Percentiles rank a stretch among this genome's conserved stretches.
phyloP scores from a whole-genome alignment of 92 coral and sea anemone species.

The Metridium senile region DNA sequence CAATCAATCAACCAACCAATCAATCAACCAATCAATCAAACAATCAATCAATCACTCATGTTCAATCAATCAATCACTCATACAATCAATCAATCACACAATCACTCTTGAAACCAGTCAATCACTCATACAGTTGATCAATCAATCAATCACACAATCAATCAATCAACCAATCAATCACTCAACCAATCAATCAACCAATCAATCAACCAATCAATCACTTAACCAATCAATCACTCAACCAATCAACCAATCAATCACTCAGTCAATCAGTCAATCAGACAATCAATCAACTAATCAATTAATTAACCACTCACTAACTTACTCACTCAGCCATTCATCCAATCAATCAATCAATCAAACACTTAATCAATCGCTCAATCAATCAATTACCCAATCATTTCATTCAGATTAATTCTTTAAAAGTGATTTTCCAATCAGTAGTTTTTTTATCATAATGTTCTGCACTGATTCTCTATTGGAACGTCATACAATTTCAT shows the following conservation, averaged over 20 bases:
- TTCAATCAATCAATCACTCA: not conserved
- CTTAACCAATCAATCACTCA: no score
- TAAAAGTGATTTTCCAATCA: no score
- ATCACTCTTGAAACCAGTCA: not conserved
- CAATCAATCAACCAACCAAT: not conserved
- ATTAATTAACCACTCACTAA: not conserved
- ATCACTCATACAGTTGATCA: no score
- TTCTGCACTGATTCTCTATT: no score
- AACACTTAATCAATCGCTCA: not conserved
- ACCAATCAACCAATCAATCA: no score
- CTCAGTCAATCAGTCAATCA: not conserved
- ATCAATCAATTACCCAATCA: not conserved
- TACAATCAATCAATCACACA: not conserved
- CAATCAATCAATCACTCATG: not conserved
- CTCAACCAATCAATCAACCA: no score
- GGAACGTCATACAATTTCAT: no score
- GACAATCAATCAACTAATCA: not conserved
- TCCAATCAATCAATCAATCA: not conserved
- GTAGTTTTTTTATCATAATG: no score
- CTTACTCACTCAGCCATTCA: not conserved
- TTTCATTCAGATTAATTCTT: no score
- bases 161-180: no score
- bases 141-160: not conserved
- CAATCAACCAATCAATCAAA: not conserved
- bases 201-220: no score